Percentiles rank a stretch among this genome's conserved stretches.
Conservation (phyloP, 1,140 invertebrate species). For the Littorina saxatilis region DNA sequence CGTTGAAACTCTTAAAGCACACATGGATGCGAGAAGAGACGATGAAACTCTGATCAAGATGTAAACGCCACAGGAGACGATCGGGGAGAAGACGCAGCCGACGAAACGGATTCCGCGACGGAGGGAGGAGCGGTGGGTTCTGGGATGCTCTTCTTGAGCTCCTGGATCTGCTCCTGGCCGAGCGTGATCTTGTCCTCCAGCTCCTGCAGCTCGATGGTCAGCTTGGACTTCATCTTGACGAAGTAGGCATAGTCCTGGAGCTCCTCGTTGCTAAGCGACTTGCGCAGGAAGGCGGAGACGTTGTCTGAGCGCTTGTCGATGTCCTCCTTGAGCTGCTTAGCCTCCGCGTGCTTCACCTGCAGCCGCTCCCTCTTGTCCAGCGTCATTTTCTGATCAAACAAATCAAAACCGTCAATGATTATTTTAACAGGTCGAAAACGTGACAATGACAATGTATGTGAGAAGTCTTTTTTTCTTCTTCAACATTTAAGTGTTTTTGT, state of each 20-base stretch:
- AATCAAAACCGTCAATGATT: neutral
- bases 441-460: neutral
- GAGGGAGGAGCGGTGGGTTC: neutral
- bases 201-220: constrained; percentile 89
- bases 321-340: constrained; percentile 87
- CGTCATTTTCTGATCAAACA: constrained; percentile 81
- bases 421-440: neutral
- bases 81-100: constrained; percentile 1
- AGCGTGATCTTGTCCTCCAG: constrained; percentile 91
- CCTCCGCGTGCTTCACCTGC: constrained; percentile 88
- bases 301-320: constrained; percentile 88
- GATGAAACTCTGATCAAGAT: no score
- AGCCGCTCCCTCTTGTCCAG: constrained; percentile 88
- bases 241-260: constrained; percentile 91
- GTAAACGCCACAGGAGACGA: constrained; percentile 9
- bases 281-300: constrained; percentile 85
- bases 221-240: constrained; percentile 93
- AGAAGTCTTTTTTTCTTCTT: no score
- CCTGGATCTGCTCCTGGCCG: constrained; percentile 87
- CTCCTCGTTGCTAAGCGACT: constrained; percentile 86
- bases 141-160: constrained; percentile 70
- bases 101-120: neutral
- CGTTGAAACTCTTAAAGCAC: no score
- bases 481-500: no score
- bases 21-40: no score